Percentiles rank a stretch among this genome's conserved stretches.
Evolutionary conservation across 2,797 vertebrate species (phyloP).

Genomic region (Tapirus indicus): DNA sequence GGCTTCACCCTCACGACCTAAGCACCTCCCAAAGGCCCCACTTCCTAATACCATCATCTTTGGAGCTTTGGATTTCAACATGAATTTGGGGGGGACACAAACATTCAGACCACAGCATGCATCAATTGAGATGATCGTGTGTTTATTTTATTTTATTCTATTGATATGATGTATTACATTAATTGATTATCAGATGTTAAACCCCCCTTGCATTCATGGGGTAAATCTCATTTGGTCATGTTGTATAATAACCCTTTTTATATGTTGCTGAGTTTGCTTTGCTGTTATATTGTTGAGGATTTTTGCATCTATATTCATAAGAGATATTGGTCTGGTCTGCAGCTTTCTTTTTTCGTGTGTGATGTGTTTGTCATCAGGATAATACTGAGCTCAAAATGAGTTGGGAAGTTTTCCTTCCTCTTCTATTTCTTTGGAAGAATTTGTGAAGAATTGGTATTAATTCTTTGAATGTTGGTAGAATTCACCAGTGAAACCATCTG

Average conservation of each 20-base stretch:
- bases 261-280: not conserved
- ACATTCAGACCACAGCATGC: not conserved
- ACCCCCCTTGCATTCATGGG: not conserved
- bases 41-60: not conserved
- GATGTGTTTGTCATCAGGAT: not conserved
- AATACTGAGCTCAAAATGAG: not conserved
- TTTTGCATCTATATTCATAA: not conserved
- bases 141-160: not conserved
- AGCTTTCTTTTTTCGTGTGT: not conserved
- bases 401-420: not conserved
- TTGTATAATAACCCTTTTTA: not conserved
- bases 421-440: not conserved
- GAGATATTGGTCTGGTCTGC: not conserved
- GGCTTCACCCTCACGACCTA: not conserved
- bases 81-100: not conserved
- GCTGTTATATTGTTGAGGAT: not conserved
- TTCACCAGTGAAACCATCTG: not conserved
- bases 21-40: not conserved
- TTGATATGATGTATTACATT: not conserved
- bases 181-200: slow-evolving; percentile 17
- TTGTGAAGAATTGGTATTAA: slow-evolving; percentile 34
- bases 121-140: not conserved
- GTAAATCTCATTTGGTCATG: slow-evolving; percentile 1
- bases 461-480: slow-evolving; percentile 15
- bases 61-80: not conserved